Conservation (phyloP, 2,888 invertebrate species). For the Stenolophus ochropezus region DNA sequence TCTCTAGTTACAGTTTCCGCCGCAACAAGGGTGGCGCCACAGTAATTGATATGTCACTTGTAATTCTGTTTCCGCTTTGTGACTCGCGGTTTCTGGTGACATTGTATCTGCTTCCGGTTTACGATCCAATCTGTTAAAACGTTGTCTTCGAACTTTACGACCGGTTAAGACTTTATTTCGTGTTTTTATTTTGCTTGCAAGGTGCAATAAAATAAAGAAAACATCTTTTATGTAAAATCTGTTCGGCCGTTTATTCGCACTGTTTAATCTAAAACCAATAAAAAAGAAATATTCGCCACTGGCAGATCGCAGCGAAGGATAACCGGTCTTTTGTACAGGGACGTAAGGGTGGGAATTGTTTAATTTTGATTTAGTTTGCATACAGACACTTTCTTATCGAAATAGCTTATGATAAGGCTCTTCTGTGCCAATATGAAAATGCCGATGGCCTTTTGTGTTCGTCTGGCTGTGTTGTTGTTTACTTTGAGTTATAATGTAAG, state of each 20-base stretch:
- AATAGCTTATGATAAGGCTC: constrained; percentile 64
- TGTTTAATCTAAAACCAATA: constrained; percentile 45
- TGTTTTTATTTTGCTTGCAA: constrained; percentile 46
- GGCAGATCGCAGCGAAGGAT: background rate
- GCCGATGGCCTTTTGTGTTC: constrained; percentile 51
- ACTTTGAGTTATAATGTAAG: constrained; percentile 19
- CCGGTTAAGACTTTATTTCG: constrained; percentile 41
- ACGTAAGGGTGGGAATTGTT: constrained; percentile 39
- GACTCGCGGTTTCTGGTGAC: constrained; percentile 34
- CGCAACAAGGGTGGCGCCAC: background rate
- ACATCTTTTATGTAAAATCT: constrained; percentile 50
- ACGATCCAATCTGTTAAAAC: constrained; percentile 64
- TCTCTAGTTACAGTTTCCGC: constrained; percentile 34
- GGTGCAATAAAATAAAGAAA: constrained; percentile 44
- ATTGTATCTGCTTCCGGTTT: constrained; percentile 54
- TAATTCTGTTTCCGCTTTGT: constrained; percentile 38
- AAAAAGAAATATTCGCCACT: constrained; percentile 41
- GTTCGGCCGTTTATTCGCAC: constrained; percentile 45
- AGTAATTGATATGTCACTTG: constrained; percentile 39
- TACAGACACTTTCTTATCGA: constrained; percentile 64
- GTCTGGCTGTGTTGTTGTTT: constrained; percentile 18
- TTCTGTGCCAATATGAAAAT: constrained; percentile 66
- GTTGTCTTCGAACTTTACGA: constrained; percentile 49
- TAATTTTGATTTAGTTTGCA: constrained; percentile 42
- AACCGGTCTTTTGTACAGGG: background rate